Conservation (phyloP, 2,113 vertebrate genomes). For the Melanocharis versteri region DNA sequence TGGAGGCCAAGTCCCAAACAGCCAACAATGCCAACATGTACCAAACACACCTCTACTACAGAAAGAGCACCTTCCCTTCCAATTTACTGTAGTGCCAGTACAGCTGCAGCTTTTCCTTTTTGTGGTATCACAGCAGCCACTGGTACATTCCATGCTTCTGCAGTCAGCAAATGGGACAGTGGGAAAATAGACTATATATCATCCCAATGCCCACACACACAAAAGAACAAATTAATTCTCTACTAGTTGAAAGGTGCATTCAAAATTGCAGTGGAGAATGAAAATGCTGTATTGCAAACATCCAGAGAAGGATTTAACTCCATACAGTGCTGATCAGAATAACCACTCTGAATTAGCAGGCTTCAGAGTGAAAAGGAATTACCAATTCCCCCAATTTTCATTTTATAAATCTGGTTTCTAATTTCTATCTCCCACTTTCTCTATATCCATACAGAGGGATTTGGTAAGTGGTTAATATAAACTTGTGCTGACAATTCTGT, state of each 20-base stretch:
- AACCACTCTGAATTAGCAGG: not conserved
- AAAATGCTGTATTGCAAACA: not conserved
- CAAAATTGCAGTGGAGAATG: not conserved
- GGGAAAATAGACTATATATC: not conserved
- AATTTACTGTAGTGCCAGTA: not conserved
- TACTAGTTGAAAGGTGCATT: not conserved
- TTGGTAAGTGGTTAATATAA: not conserved
- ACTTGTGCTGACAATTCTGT: not conserved
- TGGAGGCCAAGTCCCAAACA: not conserved
- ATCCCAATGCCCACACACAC: not conserved
- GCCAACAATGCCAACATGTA: fast-evolving
- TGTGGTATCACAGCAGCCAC: not conserved
- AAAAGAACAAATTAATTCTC: not conserved
- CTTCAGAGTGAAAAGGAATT: not conserved
- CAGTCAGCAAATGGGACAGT: not conserved
- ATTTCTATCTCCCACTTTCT: not conserved
- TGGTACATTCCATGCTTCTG: not conserved
- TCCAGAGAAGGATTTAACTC: not conserved
- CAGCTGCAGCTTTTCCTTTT: not conserved
- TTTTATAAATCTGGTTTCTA: not conserved
- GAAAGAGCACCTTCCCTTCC: not conserved
- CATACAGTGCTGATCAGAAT: not conserved
- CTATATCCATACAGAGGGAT: not conserved
- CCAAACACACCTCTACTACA: not conserved
- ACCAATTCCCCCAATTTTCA: not conserved